A percentile compares a stretch with the other conserved stretches of the same genome.
phyloP scores from a whole-genome alignment of 2,797 vertebrate species.

The Onychomys arenicola region DNA sequence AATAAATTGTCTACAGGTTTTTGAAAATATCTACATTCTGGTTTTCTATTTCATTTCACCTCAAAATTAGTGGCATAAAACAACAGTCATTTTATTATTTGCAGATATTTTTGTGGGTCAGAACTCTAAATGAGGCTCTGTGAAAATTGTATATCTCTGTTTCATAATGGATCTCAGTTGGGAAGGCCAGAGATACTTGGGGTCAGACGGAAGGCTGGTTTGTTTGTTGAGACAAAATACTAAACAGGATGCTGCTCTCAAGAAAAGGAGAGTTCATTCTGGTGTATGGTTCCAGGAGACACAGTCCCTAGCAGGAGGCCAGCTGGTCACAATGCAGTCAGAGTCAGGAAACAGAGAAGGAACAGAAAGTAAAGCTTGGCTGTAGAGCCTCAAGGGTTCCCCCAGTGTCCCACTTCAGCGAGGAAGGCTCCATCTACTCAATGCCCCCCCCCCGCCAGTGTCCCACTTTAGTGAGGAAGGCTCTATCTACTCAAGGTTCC shows the following conservation, averaged over 20 bases:
- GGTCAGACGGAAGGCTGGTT: not conserved
- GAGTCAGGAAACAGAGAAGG: not conserved
- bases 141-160: not conserved
- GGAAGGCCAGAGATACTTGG: not conserved
- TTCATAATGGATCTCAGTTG: not conserved
- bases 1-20: not conserved
- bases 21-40: not conserved
- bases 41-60: not conserved
- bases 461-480: not conserved
- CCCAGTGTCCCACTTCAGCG: not conserved
- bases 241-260: not conserved
- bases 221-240: not conserved
- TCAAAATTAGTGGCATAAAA: not conserved
- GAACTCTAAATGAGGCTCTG: slow-evolving; percentile 10
- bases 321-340: not conserved
- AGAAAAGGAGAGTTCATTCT: not conserved
- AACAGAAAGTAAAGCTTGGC: not conserved
- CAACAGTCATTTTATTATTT: not conserved
- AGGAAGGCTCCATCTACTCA: not conserved
- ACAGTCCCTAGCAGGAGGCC: not conserved
- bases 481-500: not conserved
- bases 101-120: not conserved
- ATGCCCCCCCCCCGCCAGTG: not conserved
- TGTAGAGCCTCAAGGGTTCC: not conserved
- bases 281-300: not conserved